Evolutionary conservation across 2,797 vertebrate genomes (phyloP).

Genomic region (Masticophis lateralis): DNA sequence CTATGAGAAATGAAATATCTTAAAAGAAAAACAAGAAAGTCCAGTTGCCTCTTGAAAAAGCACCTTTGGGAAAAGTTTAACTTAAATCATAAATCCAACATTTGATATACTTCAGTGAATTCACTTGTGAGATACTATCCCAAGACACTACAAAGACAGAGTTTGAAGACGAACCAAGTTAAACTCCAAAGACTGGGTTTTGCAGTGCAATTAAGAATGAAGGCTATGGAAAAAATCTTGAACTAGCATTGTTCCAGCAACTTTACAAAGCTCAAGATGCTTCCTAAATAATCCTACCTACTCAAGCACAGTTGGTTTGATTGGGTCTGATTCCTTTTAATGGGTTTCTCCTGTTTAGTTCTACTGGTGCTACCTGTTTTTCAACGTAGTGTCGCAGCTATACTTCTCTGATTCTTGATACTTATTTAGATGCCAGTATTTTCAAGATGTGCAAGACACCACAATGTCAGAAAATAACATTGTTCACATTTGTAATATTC

Average conservation of each 20-base stretch:
- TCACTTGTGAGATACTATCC: not conserved
- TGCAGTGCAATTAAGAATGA: not conserved
- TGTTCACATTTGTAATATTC: not conserved
- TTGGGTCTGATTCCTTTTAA: not conserved
- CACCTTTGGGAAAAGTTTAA: not conserved
- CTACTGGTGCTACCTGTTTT: not conserved
- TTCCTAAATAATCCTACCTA: not conserved
- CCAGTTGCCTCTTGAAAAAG: no score
- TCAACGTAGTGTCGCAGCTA: not conserved
- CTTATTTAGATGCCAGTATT: not conserved
- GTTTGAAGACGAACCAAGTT: not conserved
- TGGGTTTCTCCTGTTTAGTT: not conserved
- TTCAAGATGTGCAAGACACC: not conserved
- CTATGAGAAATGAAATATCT: no score
- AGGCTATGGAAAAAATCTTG: not conserved
- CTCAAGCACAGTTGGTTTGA: not conserved
- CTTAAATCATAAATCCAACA: not conserved
- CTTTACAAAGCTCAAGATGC: not conserved
- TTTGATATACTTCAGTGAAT: not conserved
- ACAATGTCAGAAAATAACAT: not conserved
- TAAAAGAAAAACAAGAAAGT: no score
- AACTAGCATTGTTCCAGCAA: not conserved
- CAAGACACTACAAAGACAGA: not conserved
- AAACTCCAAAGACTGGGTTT: not conserved
- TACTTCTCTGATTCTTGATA: not conserved